Evolutionary conservation across 2,888 invertebrate genomes (phyloP), one percentile per base, ranked within the genome.

Genomic region (Linnaemya tessellans): DNA sequence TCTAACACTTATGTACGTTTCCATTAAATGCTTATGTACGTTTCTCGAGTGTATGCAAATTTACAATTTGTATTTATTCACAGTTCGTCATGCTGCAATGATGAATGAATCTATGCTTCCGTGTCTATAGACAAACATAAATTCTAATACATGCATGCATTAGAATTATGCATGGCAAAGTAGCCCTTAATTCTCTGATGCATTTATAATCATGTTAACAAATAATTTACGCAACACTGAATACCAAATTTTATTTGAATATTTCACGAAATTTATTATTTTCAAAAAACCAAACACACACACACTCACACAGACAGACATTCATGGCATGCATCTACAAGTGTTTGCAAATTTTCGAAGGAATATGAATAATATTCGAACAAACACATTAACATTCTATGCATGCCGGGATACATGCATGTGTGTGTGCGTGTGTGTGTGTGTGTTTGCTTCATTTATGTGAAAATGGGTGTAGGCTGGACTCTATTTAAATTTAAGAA

Each of bases 141-240:
- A 15, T 64, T 18, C 38, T 38, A 64, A 56, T 51, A 30, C 13
- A 30, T 71, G 67, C 20, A 38, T 71, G 56, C 41, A 58, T 68
- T 54, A 60, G 46, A 15, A 41, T 41, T 58, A 54, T 71, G 38
- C 38, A 60, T 71, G 49, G 13, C 46, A 10, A 73, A 67, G 51
- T 60, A 62, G 60, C 68, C 68, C 56, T 70, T 81, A 81, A 75
- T 75, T 54, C 75, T 70, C 56, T 81, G 38, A 75, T 70, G 81
- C 70, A 81, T 75, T 75, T 75, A 70, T 70, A 81, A 81, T 70
- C 81, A 81, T 81, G 81, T 81, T 81, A 75, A 75, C 81, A 81
- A 75, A 81, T 81, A 54, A 81, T 81, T 75, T 75, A 81, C 75
- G 75, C 75, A 81, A 81, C 64, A 75, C 74, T 68, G 74, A 81